Conservation (phyloP, 2,888 invertebrate species). For the Calameuta filiformis region DNA sequence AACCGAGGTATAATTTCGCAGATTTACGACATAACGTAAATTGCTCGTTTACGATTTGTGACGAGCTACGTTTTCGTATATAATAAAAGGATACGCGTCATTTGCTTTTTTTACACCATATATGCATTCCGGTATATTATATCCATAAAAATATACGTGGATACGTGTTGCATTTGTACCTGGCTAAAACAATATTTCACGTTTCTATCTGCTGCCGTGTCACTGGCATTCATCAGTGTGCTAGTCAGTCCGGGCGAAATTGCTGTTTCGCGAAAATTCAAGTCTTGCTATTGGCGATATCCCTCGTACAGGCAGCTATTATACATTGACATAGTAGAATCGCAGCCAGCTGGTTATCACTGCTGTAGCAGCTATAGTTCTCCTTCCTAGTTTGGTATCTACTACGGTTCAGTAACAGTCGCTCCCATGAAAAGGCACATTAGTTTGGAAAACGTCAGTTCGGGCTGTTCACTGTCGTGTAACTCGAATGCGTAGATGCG, state of each 20-base stretch:
- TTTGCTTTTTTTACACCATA: constrained; percentile 10
- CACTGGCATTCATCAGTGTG: constrained; percentile 9
- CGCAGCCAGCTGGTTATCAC: background rate
- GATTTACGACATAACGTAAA: constrained; percentile 20
- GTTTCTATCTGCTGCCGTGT: constrained; percentile 5
- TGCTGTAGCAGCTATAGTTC: too few species aligned
- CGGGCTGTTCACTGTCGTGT: constrained; percentile 32
- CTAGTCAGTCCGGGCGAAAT: background rate
- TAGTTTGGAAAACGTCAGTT: constrained; percentile 37
- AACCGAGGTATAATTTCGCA: constrained; percentile 20
- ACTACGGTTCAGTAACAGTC: background rate
- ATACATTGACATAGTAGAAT: background rate
- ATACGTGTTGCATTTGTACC: constrained; percentile 7
- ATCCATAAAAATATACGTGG: background rate
- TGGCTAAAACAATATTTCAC: constrained; percentile 23
- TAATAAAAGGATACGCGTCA: constrained; percentile 13
- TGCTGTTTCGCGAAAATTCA: too few species aligned
- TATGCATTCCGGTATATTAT: background rate
- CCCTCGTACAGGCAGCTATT: background rate
- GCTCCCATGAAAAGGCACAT: constrained; percentile 14
- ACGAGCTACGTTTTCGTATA: background rate
- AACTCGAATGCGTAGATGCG: constrained; percentile 46
- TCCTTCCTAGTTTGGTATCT: background rate
- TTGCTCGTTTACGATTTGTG: constrained; percentile 13
- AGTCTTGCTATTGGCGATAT: background rate